These are phyloP conservation scores for Hipposideros armiger DNA, from an alignment of 2,113 vertebrate species.

Conservation along the genomic window DNA sequence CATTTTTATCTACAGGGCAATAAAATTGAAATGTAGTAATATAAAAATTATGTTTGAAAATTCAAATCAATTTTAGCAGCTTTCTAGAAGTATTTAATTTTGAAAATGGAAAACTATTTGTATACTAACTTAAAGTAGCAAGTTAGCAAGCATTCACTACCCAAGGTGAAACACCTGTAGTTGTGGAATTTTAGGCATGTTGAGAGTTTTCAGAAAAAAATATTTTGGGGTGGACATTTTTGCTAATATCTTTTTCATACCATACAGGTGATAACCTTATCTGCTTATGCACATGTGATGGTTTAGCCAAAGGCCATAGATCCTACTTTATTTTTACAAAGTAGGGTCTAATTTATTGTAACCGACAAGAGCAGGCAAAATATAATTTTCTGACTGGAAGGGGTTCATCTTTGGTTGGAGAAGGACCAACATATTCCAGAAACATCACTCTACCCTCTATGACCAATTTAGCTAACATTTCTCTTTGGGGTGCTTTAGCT, in stretches of 20 bases:
- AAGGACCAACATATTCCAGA: neutral
- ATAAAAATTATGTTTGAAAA: neutral
- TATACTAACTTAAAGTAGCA: neutral
- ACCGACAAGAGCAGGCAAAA: neutral
- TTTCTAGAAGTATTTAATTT: conserved; percentile 8
- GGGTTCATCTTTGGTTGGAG: neutral
- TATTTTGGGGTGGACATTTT: neutral
- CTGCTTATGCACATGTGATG: neutral
- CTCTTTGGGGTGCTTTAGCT: neutral
- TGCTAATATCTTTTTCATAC: neutral
- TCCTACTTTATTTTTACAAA: neutral
- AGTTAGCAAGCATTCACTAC: neutral
- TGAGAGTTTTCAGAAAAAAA: neutral
- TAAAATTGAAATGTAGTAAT: conserved; percentile 53
- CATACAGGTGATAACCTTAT: neutral
- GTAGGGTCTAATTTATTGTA: neutral
- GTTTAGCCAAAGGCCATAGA: neutral
- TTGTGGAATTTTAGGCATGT: neutral
- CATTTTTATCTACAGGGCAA: conserved; percentile 9
- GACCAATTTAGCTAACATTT: neutral
- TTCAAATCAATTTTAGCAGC: neutral
- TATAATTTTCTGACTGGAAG: neutral
- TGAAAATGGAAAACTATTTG: neutral
- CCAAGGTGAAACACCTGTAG: neutral
- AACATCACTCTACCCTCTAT: neutral